Percentiles rank a stretch among this genome's conserved stretches.
phyloP scores from a whole-genome alignment of 2,113 vertebrate genomes.

The Takifugu bimaculatus region DNA sequence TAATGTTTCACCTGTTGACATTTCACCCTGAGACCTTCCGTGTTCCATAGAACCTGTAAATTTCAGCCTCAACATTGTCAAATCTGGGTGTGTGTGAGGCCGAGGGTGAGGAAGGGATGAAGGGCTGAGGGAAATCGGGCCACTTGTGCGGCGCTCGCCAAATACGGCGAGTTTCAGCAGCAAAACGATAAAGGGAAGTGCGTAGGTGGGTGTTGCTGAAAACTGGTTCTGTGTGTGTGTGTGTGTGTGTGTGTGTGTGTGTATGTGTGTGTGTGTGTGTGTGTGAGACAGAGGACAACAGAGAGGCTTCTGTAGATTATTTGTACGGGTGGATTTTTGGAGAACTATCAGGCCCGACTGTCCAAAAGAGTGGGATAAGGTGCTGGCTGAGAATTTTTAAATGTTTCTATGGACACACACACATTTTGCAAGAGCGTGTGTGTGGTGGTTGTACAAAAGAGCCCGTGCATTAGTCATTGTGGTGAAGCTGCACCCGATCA shows the following conservation, averaged over 20 bases:
- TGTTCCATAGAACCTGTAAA: conserved; percentile 5
- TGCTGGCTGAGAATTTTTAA: conserved; percentile 11
- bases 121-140: conserved; percentile 28
- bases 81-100: not conserved
- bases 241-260: conserved; percentile 21
- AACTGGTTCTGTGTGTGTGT: conserved; percentile 10
- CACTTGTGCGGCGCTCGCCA: conserved; percentile 44
- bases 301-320: conserved; percentile 8
- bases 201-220: conserved; percentile 54
- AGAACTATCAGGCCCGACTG: conserved; percentile 8
- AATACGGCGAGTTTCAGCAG: conserved; percentile 40
- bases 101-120: conserved; percentile 31
- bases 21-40: not conserved
- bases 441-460: conserved; percentile 19
- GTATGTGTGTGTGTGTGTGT: conserved; percentile 7
- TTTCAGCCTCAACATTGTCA: not conserved
- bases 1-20: no score
- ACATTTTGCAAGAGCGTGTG: conserved; percentile 2
- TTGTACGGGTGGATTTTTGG: conserved; percentile 25
- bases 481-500: conserved; percentile 33
- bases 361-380: conserved; percentile 11
- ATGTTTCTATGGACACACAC: not conserved
- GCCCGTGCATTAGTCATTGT: conserved; percentile 9
- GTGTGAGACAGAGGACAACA: not conserved
- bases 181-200: conserved; percentile 53